Conservation (phyloP, 2,113 vertebrate species). For the Siniperca knerii region DNA sequence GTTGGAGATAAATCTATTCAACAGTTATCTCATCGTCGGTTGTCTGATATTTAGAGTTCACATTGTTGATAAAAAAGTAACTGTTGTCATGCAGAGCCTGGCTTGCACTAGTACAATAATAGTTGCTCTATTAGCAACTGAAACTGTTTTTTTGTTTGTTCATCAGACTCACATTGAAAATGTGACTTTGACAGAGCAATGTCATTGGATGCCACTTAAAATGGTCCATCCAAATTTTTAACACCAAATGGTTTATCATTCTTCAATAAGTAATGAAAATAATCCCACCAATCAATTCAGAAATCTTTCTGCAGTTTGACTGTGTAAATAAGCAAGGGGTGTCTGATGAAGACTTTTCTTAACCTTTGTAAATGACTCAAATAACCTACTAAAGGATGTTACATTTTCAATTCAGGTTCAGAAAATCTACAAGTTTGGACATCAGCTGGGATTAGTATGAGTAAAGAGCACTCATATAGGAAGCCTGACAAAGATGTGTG, state of each 20-base stretch:
- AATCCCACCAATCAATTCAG: neutral
- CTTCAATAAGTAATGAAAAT: neutral
- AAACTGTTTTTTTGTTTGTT: neutral
- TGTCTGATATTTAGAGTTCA: neutral
- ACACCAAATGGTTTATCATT: neutral
- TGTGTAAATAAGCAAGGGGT: no score
- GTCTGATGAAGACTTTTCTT: neutral
- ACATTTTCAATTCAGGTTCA: neutral
- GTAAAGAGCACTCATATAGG: neutral
- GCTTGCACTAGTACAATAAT: neutral
- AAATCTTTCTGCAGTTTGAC: no score
- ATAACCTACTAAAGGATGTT: neutral
- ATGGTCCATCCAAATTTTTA: neutral
- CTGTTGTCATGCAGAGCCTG: no score
- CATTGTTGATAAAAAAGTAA: neutral
- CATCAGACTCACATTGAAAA: neutral
- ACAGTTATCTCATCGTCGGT: neutral
- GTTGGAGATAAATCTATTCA: neutral
- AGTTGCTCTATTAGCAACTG: neutral
- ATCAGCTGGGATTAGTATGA: neutral
- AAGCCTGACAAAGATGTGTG: neutral
- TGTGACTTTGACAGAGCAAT: neutral
- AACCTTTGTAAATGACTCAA: neutral
- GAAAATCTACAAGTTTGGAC: neutral
- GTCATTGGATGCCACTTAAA: neutral